Percentiles rank a stretch among this genome's conserved stretches.
These are phyloP conservation scores for Hemiprocne comata DNA, from an alignment of 2,113 vertebrate species.

Conservation along the genomic window DNA sequence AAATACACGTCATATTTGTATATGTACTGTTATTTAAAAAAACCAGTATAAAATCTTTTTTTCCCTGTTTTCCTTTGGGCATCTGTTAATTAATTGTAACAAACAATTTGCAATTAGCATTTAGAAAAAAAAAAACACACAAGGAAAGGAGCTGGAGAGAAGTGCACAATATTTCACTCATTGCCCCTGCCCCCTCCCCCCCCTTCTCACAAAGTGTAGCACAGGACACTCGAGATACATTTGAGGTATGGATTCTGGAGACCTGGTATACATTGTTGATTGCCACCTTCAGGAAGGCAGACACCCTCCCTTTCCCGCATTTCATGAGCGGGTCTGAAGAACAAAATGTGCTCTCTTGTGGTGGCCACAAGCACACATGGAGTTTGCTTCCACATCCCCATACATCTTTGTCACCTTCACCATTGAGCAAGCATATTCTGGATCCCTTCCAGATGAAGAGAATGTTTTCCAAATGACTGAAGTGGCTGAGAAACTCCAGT, in stretches of 20 bases:
- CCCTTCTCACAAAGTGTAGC: not conserved
- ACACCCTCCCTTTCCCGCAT: not conserved
- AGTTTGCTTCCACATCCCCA: not conserved
- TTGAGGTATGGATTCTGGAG: not conserved
- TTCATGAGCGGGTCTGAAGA: not conserved
- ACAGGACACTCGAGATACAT: not conserved
- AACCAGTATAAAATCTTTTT: not conserved
- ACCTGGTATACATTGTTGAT: not conserved
- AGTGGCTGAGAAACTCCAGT: not conserved
- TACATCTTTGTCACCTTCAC: not conserved
- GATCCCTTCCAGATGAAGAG: not conserved
- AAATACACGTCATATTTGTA: fast-evolving
- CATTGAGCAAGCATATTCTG: not conserved
- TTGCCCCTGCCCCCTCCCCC: fast-evolving
- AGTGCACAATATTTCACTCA: not conserved
- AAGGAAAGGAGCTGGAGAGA: not conserved
- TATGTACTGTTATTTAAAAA: not conserved
- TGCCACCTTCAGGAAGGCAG: not conserved
- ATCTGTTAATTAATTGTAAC: not conserved
- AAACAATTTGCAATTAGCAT: not conserved
- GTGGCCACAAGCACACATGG: fast-evolving
- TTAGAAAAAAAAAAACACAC: not conserved
- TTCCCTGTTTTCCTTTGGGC: not conserved
- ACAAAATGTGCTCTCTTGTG: not conserved
- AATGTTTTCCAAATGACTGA: not conserved